A percentile compares a stretch with the other conserved stretches of the same genome.
Conservation (phyloP, 1,140 invertebrate genomes). For the Popillia japonica region DNA sequence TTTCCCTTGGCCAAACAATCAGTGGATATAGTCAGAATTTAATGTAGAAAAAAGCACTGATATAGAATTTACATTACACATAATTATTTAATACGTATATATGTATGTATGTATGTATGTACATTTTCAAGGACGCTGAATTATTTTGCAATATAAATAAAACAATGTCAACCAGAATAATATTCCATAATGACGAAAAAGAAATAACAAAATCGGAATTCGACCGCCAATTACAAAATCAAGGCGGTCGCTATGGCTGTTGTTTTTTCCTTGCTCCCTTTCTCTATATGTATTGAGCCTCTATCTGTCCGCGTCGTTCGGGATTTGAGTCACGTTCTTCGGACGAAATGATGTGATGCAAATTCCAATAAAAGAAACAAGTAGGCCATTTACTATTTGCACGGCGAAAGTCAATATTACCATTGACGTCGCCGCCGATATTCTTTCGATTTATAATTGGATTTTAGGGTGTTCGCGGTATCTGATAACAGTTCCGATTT, state of each 20-base stretch:
- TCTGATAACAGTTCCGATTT: too few species aligned
- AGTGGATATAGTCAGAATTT: background rate
- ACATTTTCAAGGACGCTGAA: background rate
- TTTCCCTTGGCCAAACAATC: background rate
- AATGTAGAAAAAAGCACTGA: background rate
- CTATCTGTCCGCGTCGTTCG: conserved; percentile 7
- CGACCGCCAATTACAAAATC: conserved; percentile 1
- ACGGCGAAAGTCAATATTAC: conserved; percentile 14
- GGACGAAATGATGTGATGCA: conserved; percentile 31
- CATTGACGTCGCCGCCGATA: background rate
- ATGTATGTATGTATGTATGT: too few species aligned
- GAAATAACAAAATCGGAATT: background rate
- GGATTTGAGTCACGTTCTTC: conserved; percentile 22
- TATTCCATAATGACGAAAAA: conserved; percentile 1
- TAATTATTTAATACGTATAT: background rate
- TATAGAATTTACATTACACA: background rate
- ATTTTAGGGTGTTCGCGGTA: background rate
- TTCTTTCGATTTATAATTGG: conserved; percentile 26
- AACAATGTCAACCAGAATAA: conserved; percentile 13
- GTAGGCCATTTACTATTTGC: conserved; percentile 17
- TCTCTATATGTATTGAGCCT: background rate
- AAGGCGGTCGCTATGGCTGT: background rate
- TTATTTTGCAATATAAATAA: background rate
- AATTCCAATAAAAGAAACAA: conserved; percentile 35
- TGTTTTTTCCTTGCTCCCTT: conserved; percentile 33